Evolutionary conservation across 1,140 invertebrate species (phyloP), one percentile per base, ranked within the genome.

Genomic region (Mesaphorura yosii): DNA sequence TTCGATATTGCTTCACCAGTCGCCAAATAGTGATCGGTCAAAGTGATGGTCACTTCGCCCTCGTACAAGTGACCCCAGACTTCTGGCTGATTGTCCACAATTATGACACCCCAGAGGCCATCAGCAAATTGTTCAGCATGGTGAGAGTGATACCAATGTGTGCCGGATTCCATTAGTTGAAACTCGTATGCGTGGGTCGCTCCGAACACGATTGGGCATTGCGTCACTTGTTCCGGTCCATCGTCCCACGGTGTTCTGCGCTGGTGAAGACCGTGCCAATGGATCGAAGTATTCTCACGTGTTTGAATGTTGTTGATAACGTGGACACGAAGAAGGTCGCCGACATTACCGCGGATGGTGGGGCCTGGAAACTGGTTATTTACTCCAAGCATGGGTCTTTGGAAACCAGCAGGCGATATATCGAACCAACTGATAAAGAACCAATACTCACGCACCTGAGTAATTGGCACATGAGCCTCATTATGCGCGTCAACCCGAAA

Each of bases 81-180:
- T 26, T 58, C 31, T 1, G 42, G 51, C 6, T 40, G n/a, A 20
- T 45, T 41, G 2, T 48, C 29, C 12, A 58, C 31, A 6, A 58
- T 46, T 14, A 58, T 3, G n/a, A 48, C n/a, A 10, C 56, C 56
- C 46, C 45, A 49, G 10, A 52, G 27, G 1, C 56, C 56, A 7
- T 58, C 56, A 0, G 51, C 50, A 23, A 53, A 58, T 38, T 58
- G 56, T 7, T 2, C 14, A n/a, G 19, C 27, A 1, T 10, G 17
- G 38, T 58, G 56, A 15, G 51, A 49, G 19, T 58, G 56, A 26
- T 39, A 58, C 55, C 56, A 53, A 17, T 50, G 46, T 15, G 56
- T 53, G 15, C 51, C 51, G 3, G 46, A 10, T 38, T 48, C 51
- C 1, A 6, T 4, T 10, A 53, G 14, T 4, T 17, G 7, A 20